Conservation (phyloP, 30 jellyfish, hydroid and myxozoan species). For the Chrysaora quinquecirrha region DNA sequence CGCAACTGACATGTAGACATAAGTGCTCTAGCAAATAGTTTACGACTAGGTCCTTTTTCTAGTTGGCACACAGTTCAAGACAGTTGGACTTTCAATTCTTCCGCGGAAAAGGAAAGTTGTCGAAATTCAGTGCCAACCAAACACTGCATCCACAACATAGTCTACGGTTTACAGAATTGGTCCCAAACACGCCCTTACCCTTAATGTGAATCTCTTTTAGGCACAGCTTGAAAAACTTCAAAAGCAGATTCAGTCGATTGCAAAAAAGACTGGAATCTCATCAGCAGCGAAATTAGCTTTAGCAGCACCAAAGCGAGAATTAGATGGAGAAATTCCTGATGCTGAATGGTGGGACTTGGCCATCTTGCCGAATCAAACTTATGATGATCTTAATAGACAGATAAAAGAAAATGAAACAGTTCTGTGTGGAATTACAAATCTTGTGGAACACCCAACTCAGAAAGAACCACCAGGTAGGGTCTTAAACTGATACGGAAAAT, state of each 20-base stretch:
- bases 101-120: too few relatives aligned
- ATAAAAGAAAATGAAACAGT: conserved; percentile 52
- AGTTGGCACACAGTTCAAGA: too few relatives aligned
- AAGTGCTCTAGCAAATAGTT: too few relatives aligned
- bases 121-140: too few relatives aligned
- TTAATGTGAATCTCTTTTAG: too few relatives aligned
- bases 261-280: conserved; percentile 98
- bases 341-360: conserved; percentile 99
- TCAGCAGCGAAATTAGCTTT: conserved; percentile 98
- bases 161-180: too few relatives aligned
- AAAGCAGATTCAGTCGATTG: conserved; percentile 94
- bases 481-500: too few relatives aligned
- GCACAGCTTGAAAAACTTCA: conserved; percentile 98
- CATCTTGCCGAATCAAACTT: conserved; percentile 81
- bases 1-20: too few relatives aligned
- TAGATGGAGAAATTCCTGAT: conserved; percentile 70
- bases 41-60: too few relatives aligned
- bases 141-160: too few relatives aligned
- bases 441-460: conserved; percentile 95
- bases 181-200: too few relatives aligned
- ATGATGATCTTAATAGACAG: conserved; percentile 78
- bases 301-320: conserved; percentile 83
- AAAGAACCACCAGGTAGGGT: conserved; percentile 99
- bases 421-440: conserved; percentile 66
- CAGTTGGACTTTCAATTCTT: too few relatives aligned